Percentiles rank a stretch among this genome's conserved stretches.
These are phyloP conservation scores for Apodemus sylvaticus DNA, from an alignment of 2,113 vertebrate species.

Conservation along the genomic window DNA sequence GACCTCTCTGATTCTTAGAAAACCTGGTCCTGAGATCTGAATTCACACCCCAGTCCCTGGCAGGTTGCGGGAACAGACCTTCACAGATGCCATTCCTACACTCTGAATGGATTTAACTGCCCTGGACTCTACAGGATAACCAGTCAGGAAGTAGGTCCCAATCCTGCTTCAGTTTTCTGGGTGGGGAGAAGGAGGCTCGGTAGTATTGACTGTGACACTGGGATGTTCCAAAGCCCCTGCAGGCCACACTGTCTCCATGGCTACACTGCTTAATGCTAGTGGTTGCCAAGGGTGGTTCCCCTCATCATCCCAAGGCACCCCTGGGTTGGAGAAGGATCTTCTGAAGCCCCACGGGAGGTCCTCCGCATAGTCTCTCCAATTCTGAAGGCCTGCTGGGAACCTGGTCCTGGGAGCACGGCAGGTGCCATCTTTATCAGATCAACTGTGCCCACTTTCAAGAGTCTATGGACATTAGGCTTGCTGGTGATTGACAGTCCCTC, in stretches of 20 bases:
- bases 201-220: background rate
- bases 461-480: too few species aligned
- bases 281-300: background rate
- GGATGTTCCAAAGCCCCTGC: background rate
- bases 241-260: background rate
- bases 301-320: fast-evolving
- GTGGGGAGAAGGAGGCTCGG: too few species aligned
- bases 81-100: too few species aligned
- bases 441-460: background rate
- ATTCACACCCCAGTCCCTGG: background rate
- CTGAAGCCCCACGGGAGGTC: background rate
- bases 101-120: background rate
- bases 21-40: background rate
- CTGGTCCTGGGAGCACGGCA: background rate
- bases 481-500: background rate
- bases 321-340: fast-evolving
- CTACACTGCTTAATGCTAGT: fast-evolving
- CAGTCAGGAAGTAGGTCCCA: background rate
- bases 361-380: background rate
- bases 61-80: background rate
- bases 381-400: fast-evolving
- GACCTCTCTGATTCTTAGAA: background rate
- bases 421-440: background rate
- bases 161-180: background rate
- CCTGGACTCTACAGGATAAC: background rate